phyloP scores from a whole-genome alignment of 2,113 vertebrate species.

The Melanostigma gelatinosum region DNA sequence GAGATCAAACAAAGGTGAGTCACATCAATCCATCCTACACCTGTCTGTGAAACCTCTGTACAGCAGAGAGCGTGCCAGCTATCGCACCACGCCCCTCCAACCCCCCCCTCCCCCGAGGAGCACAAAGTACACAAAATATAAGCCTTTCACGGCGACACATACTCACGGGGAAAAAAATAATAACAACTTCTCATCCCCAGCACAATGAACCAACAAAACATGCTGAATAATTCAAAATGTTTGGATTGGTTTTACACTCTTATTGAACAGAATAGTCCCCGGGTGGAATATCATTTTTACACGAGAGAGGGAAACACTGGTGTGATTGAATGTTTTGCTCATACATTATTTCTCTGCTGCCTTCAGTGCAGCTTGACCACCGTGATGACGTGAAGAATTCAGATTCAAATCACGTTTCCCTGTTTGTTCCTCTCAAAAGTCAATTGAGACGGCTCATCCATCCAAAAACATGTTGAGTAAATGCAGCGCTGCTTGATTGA shows the following conservation, averaged over 20 bases:
- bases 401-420: constrained; percentile 35
- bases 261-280: constrained; percentile 40
- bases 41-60: constrained; percentile 46
- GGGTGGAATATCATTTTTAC: constrained; percentile 44
- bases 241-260: constrained; percentile 38
- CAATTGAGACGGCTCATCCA: neutral
- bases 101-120: neutral
- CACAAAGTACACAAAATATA: neutral
- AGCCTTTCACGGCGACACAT: neutral
- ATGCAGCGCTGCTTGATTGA: constrained; percentile 7
- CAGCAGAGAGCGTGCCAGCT: constrained; percentile 30
- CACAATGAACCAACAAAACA: constrained; percentile 5
- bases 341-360: constrained; percentile 18
- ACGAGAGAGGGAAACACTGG: constrained; percentile 31
- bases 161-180: neutral
- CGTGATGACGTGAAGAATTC: constrained; percentile 55
- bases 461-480: constrained; percentile 2
- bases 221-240: constrained; percentile 68
- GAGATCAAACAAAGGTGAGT: constrained; percentile 64
- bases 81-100: constrained; percentile 11
- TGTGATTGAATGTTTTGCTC: constrained; percentile 31
- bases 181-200: constrained; percentile 3
- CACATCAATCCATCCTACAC: constrained; percentile 53
- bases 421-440: constrained; percentile 6
- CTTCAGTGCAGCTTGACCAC: neutral